Evolutionary conservation across 2,888 invertebrate genomes (phyloP), one percentile per base, ranked within the genome.

Genomic region (Dasypogon diadema): DNA sequence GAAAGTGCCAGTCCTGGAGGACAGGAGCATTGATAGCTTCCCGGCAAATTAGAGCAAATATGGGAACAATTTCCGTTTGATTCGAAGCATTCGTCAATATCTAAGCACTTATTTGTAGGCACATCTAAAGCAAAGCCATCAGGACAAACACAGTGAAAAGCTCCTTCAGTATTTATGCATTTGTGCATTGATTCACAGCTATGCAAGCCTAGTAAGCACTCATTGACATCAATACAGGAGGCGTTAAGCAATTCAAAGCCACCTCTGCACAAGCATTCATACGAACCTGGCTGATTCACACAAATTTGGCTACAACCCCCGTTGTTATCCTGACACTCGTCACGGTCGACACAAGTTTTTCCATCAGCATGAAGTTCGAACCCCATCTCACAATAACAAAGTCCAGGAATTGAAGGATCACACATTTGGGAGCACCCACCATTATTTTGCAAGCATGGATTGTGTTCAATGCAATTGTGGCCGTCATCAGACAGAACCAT

Each of bases 401-500:
- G 65, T 21, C 70, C 74, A 2, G 76, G 79, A 0, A 82, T 80
- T 3, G 82, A 80, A 1, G 81, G 79, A 18, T 83, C 81, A 75
- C 92, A 92, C 18, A 87, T 86, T 75, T 92, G 91, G 2, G 89
- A 88, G 81, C 92, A 92, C 12, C 88, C 89, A 0, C 90, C 90
- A 77, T 90, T 89, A 74, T 87, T 87, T 72, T 81, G 80, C 6
- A 83, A 83, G 79, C 92, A 92, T 73, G 83, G 83, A 83, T 91
- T 87, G 12, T 87, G 81, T 21, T 85, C 83, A 8, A 86, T 79
- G 77, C 89, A 89, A 1, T 82, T 85, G 75, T 81, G 82, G 1
- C 83, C 84, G 78, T 89, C 88, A 0, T 83, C 81, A 4, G 83
- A 83, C n/a, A 90, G 81, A 18, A 65, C 78, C 83, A 83, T 86